A percentile compares a stretch with the other conserved stretches of the same genome.
These are phyloP conservation scores for Neoascia interrupta DNA, from an alignment of 2,888 invertebrate genomes.

Conservation along the genomic window DNA sequence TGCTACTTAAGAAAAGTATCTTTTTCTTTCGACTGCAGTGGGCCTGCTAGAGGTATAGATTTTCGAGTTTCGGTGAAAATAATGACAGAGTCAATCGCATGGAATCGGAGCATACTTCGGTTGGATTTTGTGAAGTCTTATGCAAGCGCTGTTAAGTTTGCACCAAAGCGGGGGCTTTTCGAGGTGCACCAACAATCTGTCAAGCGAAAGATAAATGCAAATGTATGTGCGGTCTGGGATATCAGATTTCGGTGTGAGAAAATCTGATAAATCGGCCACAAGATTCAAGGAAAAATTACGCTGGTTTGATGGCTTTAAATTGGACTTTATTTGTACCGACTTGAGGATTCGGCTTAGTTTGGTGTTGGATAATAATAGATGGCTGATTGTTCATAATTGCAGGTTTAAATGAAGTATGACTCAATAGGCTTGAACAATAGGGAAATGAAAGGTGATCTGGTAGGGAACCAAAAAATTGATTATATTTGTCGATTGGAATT, in stretches of 20 bases:
- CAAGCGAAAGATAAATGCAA: constrained; percentile 23
- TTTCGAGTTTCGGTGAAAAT: constrained; percentile 38
- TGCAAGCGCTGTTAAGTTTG: constrained; percentile 32
- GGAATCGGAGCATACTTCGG: constrained; percentile 44
- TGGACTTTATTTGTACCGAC: too few species aligned
- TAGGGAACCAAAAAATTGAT: too few species aligned
- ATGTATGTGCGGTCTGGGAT: constrained; percentile 22
- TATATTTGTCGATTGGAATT: constrained; percentile 27
- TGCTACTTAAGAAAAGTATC: constrained; percentile 35
- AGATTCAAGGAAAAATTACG: not conserved
- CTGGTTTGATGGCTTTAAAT: too few species aligned
- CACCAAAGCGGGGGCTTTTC: constrained; percentile 13
- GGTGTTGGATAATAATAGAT: constrained; percentile 31
- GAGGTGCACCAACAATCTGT: constrained; percentile 41
- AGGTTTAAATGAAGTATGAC: not conserved
- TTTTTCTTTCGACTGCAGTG: constrained; percentile 19
- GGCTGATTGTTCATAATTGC: constrained; percentile 44
- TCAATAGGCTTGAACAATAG: constrained; percentile 7
- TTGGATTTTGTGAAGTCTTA: constrained; percentile 40
- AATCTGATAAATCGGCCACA: not conserved
- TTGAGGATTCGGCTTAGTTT: not conserved
- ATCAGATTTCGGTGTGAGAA: constrained; percentile 55
- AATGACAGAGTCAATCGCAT: constrained; percentile 37
- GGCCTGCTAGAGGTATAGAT: constrained; percentile 13
- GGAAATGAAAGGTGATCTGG: constrained; percentile 42